Base-by-base conservation (phyloP, 2,888 invertebrate species). In the Acrocyrtus sp. region DNA sequence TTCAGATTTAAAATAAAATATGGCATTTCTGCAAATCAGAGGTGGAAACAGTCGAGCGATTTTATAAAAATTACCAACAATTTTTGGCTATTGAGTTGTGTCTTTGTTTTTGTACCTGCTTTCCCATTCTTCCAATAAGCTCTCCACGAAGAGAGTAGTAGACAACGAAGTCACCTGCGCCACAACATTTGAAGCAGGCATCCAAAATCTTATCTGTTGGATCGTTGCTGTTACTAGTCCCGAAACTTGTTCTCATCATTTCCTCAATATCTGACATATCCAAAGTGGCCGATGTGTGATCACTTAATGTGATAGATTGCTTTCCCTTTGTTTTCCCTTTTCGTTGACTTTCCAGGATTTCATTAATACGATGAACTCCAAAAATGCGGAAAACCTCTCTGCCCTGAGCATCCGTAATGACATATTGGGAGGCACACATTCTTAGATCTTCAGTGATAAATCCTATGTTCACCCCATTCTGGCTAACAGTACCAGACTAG, bases 391-490 rank as follows among this genome's bases (percentile, higher is more conserved):
- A 77, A 17, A 74, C 68, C 51, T 77, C 77, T 1, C 72, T 60
- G 17, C 77, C 77, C 58, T 72, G 72, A 39, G 77, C 77, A 27
- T 77, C 77, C 4, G 75, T 68, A n/a, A 77, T 51, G 19, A 63
- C 50, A 29, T 77, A 77, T 34, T 74, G 75, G n/a, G 77, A 72
- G 19, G 74, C 75, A 62, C 77, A 77, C 21, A 74, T 58, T 8
- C 57, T 63, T 12, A 77, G 62, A 27, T 77, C 77, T 69, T 77
- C 74, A 17, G 72, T 69, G 39, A 75, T 56, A 41, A 75, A 77
- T 22, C 77, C 77, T 8, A 77, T 53, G 27, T 72, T 77, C 26
- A 77, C 72, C 19, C 77, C 74, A 43, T 77, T 77, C 54, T 77
- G 77, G 21, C 68, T 65, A 15, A 77, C 54, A 10, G 69, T 65